Percentiles rank a stretch among this genome's conserved stretches.
phyloP scores from a whole-genome alignment of 2,113 vertebrate genomes.

The Pluvialis apricaria region DNA sequence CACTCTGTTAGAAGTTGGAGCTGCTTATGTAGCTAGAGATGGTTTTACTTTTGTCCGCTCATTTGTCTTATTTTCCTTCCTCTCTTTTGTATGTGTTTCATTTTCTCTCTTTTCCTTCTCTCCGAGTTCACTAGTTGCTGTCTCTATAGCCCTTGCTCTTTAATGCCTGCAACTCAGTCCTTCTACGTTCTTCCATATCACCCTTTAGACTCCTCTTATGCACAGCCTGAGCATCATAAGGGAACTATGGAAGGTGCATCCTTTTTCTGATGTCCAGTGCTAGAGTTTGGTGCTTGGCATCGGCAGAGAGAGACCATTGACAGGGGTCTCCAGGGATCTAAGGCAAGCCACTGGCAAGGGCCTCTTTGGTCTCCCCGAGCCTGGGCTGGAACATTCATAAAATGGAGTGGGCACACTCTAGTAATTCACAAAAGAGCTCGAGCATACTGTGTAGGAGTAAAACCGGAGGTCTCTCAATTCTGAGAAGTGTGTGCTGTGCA shows the following conservation, averaged over 20 bases:
- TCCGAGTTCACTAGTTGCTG: not conserved
- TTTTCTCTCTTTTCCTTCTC: not conserved
- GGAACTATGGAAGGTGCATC: not conserved
- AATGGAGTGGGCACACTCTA: not conserved
- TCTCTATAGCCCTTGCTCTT: not conserved
- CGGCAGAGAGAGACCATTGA: not conserved
- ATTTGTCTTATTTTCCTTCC: not conserved
- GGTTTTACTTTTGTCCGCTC: not conserved
- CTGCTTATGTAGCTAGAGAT: not conserved
- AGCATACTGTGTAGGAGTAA: not conserved
- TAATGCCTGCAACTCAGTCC: not conserved
- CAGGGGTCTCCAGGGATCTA: fast-evolving
- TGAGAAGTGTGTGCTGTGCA: not conserved
- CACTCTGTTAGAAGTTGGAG: not conserved
- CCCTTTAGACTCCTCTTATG: not conserved
- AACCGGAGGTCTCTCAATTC: not conserved
- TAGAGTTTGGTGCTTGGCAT: not conserved
- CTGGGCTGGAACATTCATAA: not conserved
- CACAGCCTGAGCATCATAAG: not conserved
- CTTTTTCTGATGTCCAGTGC: not conserved
- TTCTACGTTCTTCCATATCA: fast-evolving
- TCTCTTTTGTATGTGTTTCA: not conserved
- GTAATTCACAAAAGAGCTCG: not conserved
- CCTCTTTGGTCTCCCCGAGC: not conserved
- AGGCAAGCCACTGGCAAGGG: not conserved